Evolutionary conservation across 2,797 vertebrate genomes (phyloP), one percentile per base, ranked within the genome.

Genomic region (Darevskia mixta): DNA sequence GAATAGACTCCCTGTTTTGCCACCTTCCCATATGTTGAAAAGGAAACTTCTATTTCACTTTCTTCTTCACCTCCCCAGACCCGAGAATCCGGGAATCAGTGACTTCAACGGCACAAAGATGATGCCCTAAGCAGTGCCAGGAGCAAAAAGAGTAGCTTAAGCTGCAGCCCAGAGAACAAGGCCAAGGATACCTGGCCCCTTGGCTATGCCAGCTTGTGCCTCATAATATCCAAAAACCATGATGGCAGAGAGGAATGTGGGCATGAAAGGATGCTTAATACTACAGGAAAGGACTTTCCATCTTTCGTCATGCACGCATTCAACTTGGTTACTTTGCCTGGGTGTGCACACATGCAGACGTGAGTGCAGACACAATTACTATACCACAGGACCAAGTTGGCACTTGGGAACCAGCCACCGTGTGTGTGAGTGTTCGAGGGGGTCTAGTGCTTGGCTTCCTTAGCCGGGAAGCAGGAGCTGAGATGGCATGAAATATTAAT

Each of bases 401-500:
- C 43, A 66, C 82, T 11, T 83, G 82, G 83, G 32, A 11, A 78
- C 84, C 58, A 77, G 73, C 69, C 83, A 67, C 41, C 73, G 69
- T 1, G 78, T 86, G 79, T 80, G 72, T 88, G 35, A 27, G 72
- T 23, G 67, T 43, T 87, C 25, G 35, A 85, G 75, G 1, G 1
- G 86, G 92, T 88, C 92, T 90, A 91, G 89, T 91, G 91, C 91
- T 93, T 7, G 72, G 88, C 93, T 95, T 95, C 66, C 49, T 93
- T 95, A 96, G 95, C 95, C 87, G 82, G 96, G 95, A 95, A 96
- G 96, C 95, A 95, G 89, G 94, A 94, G 95, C 87, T 81, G 85
- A 96, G 95, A 92, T 94, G 92, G 96, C 96, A 98, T 98, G 97
- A 98, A 99, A 99, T 98, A 99, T 99, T 98, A 97, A 99, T 98